These are phyloP conservation scores for Trissolcus brochymenae DNA, from an alignment of 2,888 invertebrate genomes.

Conservation along the genomic window DNA sequence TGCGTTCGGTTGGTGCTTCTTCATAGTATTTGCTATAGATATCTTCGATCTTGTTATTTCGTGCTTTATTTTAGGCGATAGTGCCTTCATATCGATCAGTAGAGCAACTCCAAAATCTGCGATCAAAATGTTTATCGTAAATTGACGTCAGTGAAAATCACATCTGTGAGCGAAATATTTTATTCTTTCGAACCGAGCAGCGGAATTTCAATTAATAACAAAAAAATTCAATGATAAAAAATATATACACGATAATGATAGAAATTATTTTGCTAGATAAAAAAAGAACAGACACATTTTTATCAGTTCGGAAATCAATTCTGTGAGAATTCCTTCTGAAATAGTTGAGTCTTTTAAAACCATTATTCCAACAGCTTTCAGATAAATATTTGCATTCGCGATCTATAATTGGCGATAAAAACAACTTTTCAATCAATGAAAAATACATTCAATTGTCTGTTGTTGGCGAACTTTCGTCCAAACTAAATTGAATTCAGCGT, in stretches of 20 bases:
- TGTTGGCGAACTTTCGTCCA: too few relatives aligned
- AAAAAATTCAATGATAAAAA: neutral
- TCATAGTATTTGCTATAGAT: slow-evolving; percentile 67
- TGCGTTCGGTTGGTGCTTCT: slow-evolving; percentile 58
- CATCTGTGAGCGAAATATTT: neutral
- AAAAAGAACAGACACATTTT: too few relatives aligned
- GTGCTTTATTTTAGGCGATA: slow-evolving; percentile 64
- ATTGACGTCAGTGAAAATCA: neutral
- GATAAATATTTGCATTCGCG: too few relatives aligned
- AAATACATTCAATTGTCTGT: neutral
- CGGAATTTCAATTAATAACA: neutral
- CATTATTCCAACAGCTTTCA: neutral
- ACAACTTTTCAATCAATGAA: too few relatives aligned
- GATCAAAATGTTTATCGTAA: neutral
- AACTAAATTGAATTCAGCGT: too few relatives aligned
- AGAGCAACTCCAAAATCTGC: slow-evolving; percentile 75
- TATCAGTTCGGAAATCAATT: too few relatives aligned
- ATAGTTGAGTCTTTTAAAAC: slow-evolving; percentile 3
- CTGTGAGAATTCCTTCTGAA: neutral
- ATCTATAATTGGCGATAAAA: neutral
- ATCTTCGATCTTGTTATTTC: slow-evolving; percentile 70
- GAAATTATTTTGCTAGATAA: too few relatives aligned
- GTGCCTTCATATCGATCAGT: slow-evolving; percentile 64
- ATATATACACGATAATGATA: too few relatives aligned
- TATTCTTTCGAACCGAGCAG: neutral